A percentile compares a stretch with the other conserved stretches of the same genome.
Evolutionary conservation across 2,797 vertebrate species (phyloP).

Genomic region (Lagodon rhomboides): DNA sequence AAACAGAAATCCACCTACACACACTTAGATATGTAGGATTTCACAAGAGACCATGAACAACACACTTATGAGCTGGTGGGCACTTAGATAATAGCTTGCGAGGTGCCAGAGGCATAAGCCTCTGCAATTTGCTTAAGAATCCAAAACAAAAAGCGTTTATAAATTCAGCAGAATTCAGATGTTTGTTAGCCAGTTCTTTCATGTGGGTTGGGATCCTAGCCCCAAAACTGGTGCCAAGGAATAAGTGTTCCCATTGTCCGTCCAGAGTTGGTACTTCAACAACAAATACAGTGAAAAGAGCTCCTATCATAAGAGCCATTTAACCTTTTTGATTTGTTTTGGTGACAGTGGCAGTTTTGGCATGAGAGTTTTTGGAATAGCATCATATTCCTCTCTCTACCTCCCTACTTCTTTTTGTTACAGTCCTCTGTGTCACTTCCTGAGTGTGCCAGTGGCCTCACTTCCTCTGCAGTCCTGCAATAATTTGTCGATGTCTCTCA

Average conservation of each 20-base stretch:
- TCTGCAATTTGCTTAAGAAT: slow-evolving; percentile 89
- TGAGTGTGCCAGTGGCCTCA: slow-evolving; percentile 91
- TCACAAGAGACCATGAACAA: slow-evolving; percentile 91
- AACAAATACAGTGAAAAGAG: slow-evolving; percentile 76
- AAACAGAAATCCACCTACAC: slow-evolving; percentile 81
- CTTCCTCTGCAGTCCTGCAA: slow-evolving; percentile 98
- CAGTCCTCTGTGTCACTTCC: slow-evolving; percentile 89
- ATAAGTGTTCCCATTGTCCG: slow-evolving; percentile 60
- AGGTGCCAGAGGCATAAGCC: slow-evolving; percentile 93
- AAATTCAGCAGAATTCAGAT: slow-evolving; percentile 81
- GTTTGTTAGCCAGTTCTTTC: slow-evolving; percentile 75
- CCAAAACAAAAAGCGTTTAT: slow-evolving; percentile 85
- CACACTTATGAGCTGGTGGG: slow-evolving; percentile 96
- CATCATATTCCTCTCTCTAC: slow-evolving; percentile 68
- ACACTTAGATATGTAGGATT: slow-evolving; percentile 77
- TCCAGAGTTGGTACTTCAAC: slow-evolving; percentile 65
- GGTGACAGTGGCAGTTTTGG: slow-evolving; percentile 80
- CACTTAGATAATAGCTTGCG: slow-evolving; percentile 97
- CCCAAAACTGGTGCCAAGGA: slow-evolving; percentile 61
- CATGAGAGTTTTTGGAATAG: slow-evolving; percentile 71
- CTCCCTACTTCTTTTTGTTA: slow-evolving; percentile 27
- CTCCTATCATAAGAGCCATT: slow-evolving; percentile 64
- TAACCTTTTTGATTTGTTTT: slow-evolving; percentile 75
- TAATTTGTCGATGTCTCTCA: slow-evolving; percentile 99
- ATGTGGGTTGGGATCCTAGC: slow-evolving; percentile 57